Percentiles rank a stretch among this genome's conserved stretches.
phyloP scores from a whole-genome alignment of 2,888 invertebrate genomes.

The Mantis religiosa region DNA sequence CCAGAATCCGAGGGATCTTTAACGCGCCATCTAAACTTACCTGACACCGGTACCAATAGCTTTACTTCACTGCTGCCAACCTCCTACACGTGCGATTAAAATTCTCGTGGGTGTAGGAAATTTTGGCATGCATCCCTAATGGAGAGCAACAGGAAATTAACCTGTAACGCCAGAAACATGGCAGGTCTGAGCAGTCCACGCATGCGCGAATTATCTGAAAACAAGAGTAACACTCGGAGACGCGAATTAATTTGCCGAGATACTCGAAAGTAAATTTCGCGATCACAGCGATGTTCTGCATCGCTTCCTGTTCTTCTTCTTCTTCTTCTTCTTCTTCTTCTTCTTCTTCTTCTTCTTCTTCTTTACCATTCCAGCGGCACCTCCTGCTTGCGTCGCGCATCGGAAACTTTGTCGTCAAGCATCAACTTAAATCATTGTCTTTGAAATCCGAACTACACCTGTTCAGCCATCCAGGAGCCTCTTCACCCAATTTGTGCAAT shows the following conservation, averaged over 20 bases:
- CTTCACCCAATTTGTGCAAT: conserved; percentile 22
- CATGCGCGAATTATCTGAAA: background rate
- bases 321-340: no score
- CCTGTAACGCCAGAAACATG: background rate
- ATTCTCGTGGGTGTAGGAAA: background rate
- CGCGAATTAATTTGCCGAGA: conserved; percentile 1
- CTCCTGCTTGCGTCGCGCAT: background rate
- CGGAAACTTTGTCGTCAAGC: background rate
- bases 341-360: background rate
- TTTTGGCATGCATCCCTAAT: background rate
- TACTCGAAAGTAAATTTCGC: background rate
- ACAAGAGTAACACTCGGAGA: background rate
- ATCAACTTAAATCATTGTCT: conserved; percentile 20
- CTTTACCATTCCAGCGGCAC: background rate
- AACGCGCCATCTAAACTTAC: background rate
- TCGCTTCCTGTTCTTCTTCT: background rate
- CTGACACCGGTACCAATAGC: background rate
- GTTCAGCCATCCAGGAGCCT: conserved; percentile 22
- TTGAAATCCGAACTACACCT: conserved; percentile 22
- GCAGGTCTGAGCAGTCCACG: background rate
- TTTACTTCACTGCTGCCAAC: background rate
- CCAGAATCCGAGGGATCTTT: background rate
- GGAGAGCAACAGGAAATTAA: background rate
- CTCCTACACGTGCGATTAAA: background rate
- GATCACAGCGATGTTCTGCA: background rate